Evolutionary conservation across 1,140 invertebrate species (phyloP), one percentile per base, ranked within the genome.

Genomic region (Coenobita brevimanus): DNA sequence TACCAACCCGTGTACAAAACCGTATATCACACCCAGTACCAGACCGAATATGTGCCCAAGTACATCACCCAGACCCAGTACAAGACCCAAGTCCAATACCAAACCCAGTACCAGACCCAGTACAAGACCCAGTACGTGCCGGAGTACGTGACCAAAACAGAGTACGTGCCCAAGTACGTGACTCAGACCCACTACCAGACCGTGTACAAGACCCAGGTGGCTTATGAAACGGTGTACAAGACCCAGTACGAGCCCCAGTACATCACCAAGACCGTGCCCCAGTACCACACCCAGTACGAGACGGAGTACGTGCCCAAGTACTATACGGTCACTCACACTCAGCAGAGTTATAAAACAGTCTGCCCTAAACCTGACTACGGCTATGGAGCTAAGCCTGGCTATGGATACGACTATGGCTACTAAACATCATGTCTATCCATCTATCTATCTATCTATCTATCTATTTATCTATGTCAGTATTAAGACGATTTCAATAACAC

Each of bases 1-100:
- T 89, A 89, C 80, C 80, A 89, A 33, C 80, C 87, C 13, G 81
- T 82, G 33, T 89, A 89, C 79, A 80, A 76, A 46, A 89, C 87
- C n/a, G 43, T 82, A 50, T 89, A 71, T 54, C 50, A 54, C 30
- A 73, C 87, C 4, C 21, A 89, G 21, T 89, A 89, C 79, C 71
- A 82, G 46, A 89, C 87, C 0, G 46, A 89, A 30, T 82, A 54
- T 50, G 79, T 89, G 3, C 87, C 87, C 36, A 54, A 89, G 62
- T 89, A 89, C 87, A 46, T 89, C 33, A 89, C 87, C 21, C 41
- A 76, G 30, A 80, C 57, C 2, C 21, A 82, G 2, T 27, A 82
- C 36, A 43, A 82, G 6, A 79, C 87, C 13, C 43, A 89, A 21
- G 30, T 89, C n/a, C n/a, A n/a, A n/a, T n/a, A n/a, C n/a, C n/a